Conservation (phyloP, 2,113 vertebrate species). For the Oncorhynchus nerka region DNA sequence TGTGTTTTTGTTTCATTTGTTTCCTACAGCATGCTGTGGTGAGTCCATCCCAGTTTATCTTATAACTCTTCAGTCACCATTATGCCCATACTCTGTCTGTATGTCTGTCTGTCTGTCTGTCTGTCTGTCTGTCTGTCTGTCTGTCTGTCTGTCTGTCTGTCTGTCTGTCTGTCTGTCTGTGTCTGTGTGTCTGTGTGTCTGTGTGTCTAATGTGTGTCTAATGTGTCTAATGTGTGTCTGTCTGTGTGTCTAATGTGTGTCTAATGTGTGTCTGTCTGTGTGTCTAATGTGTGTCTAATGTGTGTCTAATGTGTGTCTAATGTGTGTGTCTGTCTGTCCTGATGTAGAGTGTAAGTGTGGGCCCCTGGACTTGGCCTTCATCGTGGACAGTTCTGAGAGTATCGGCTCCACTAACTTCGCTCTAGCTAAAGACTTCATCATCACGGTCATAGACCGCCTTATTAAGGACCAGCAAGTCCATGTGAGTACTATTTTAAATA, state of each 20-base stretch:
- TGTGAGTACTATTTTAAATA: conserved; percentile 60
- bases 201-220: conserved; percentile 16
- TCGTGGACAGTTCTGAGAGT: conserved; percentile 98
- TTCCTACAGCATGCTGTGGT: conserved; percentile 86
- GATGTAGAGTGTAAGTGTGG: conserved; percentile 90
- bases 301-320: neutral
- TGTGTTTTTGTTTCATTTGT: neutral
- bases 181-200: neutral
- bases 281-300: too few species aligned
- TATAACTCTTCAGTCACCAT: neutral
- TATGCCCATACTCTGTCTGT: too few species aligned
- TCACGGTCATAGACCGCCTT: conserved; percentile 89
- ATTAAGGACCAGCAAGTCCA: conserved; percentile 84
- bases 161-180: neutral
- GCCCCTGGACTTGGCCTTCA: conserved; percentile 87
- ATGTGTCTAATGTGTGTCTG: too few species aligned
- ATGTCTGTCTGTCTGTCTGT: neutral
- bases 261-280: too few species aligned
- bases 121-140: neutral
- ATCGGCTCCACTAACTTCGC: conserved; percentile 88
- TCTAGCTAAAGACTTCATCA: conserved; percentile 92
- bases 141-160: neutral
- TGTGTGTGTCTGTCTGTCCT: conserved; percentile 10
- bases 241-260: too few species aligned
- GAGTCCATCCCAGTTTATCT: conserved; percentile 61